Conservation (phyloP, 2,888 invertebrate species). For the Nymphalis c-album region DNA sequence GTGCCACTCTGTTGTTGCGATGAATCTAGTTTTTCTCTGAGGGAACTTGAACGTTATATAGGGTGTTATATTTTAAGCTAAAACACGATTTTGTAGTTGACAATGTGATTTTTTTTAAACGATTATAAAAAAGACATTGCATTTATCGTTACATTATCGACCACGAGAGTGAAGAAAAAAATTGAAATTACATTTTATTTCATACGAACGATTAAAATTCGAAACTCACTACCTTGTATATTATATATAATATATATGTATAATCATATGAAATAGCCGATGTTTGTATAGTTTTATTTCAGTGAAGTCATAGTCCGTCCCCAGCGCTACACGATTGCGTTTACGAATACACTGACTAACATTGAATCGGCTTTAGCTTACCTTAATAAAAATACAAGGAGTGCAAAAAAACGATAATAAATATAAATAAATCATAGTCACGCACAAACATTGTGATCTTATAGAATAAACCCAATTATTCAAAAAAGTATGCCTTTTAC, state of each 20-base stretch:
- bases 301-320: constrained; percentile 56
- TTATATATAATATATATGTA: background rate
- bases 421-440: constrained; percentile 44
- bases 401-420: constrained; percentile 23
- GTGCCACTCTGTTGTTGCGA: constrained; percentile 65
- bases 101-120: constrained; percentile 9
- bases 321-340: constrained; percentile 48
- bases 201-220: constrained; percentile 20
- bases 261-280: constrained; percentile 7
- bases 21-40: constrained; percentile 32
- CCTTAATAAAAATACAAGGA: constrained; percentile 17
- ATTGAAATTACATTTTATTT: constrained; percentile 3
- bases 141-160: constrained; percentile 13
- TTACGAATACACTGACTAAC: constrained; percentile 42
- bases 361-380: constrained; percentile 14
- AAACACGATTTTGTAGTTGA: constrained; percentile 10
- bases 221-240: constrained; percentile 21
- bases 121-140: constrained; percentile 13
- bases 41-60: constrained; percentile 20
- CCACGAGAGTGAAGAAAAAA: background rate
- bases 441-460: constrained; percentile 69
- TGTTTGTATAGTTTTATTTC: constrained; percentile 28
- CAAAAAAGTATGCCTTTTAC: constrained; percentile 56
- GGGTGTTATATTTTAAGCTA: constrained; percentile 18
- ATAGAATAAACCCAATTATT: constrained; percentile 44